These are phyloP conservation scores for Diarsia dahlii DNA, from an alignment of 2,888 invertebrate genomes.

Conservation along the genomic window DNA sequence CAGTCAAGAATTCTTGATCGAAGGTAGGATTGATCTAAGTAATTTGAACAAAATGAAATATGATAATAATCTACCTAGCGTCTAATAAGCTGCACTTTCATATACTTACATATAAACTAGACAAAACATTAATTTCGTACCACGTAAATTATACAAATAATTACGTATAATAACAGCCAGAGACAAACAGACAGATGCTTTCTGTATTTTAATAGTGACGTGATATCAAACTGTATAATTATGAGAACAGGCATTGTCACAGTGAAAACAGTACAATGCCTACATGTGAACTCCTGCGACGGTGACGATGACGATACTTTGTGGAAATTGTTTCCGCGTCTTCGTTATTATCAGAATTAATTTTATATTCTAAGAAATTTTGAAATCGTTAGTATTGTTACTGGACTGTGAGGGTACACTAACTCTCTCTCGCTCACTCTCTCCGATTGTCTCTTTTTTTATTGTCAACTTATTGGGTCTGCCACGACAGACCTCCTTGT, in stretches of 20 bases:
- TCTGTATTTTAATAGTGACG: constrained; percentile 66
- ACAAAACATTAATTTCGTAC: constrained; percentile 14
- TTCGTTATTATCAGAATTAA: constrained; percentile 53
- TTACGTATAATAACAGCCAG: constrained; percentile 50
- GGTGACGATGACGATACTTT: constrained; percentile 71
- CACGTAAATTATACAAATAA: constrained; percentile 43
- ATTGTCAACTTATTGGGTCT: not conserved
- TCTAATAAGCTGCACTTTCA: constrained; percentile 20
- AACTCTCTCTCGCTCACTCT: not conserved
- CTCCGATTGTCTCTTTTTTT: not conserved
- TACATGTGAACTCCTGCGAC: constrained; percentile 74
- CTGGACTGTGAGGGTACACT: not conserved
- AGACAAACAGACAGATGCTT: constrained; percentile 62
- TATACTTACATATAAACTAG: not conserved
- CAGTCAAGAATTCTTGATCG: not conserved
- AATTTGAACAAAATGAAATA: not conserved
- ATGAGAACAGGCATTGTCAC: constrained; percentile 83
- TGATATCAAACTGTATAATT: constrained; percentile 73
- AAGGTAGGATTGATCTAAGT: not conserved
- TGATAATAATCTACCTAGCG: not conserved
- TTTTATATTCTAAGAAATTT: constrained; percentile 47
- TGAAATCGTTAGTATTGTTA: constrained; percentile 24
- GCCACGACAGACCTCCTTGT: not conserved
- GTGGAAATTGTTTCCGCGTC: constrained; percentile 74
- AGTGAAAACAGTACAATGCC: constrained; percentile 72